phyloP scores from a whole-genome alignment of 2,113 vertebrate species.

The Centropus bengalensis region DNA sequence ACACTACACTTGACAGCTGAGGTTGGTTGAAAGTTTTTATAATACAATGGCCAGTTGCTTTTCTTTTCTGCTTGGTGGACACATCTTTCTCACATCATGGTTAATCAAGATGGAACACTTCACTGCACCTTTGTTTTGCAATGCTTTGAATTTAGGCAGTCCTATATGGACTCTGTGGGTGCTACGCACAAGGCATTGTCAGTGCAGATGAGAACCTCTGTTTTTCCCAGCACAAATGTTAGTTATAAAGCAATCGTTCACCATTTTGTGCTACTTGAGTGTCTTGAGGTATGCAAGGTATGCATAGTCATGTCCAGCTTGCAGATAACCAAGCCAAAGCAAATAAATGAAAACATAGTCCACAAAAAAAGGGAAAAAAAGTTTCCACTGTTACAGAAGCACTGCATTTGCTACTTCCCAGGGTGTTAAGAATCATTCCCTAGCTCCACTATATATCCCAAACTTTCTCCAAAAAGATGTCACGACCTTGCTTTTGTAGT shows the following conservation, averaged over 20 bases:
- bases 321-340: neutral
- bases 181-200: neutral
- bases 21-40: neutral
- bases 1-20: neutral
- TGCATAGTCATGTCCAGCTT: neutral
- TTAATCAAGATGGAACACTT: neutral
- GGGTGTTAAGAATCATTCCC: neutral
- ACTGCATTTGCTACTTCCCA: neutral
- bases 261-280: neutral
- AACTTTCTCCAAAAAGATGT: neutral
- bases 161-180: fast-evolving
- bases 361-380: neutral
- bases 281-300: neutral
- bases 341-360: neutral
- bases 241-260: neutral
- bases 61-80: neutral
- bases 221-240: neutral
- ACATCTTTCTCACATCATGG: neutral
- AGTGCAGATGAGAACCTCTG: neutral
- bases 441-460: neutral
- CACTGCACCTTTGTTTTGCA: neutral
- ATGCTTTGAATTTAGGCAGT: neutral
- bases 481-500: neutral
- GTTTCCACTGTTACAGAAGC: neutral
- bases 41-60: neutral